Conservation (phyloP, 53 echinoderm and acorn worm species). For the Patiria pectinifera region DNA sequence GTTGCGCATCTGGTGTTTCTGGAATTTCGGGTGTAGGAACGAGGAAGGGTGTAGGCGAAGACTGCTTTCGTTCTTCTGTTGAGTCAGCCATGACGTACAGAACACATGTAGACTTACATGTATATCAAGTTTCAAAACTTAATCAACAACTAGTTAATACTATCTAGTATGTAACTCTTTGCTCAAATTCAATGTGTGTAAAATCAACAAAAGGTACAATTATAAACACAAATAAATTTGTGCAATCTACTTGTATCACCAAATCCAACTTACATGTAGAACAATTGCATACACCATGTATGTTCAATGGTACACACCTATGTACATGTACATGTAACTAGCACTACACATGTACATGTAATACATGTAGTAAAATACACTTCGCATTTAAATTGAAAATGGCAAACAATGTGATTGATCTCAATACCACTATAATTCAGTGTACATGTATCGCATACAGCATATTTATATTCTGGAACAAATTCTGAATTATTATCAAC, state of each 20-base stretch:
- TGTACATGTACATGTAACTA: too few species aligned
- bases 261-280: too few species aligned
- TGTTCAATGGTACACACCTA: constrained; percentile 5
- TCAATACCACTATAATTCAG: too few species aligned
- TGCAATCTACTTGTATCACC: too few species aligned
- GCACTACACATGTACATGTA: neutral
- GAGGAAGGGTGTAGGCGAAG: neutral
- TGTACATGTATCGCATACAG: too few species aligned
- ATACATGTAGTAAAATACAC: too few species aligned
- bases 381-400: too few species aligned
- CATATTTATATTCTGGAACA: too few species aligned
- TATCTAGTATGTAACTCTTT: neutral
- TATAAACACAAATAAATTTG: neutral
- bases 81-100: neutral
- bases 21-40: neutral
- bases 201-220: neutral
- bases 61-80: neutral
- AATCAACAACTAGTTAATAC: neutral
- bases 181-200: neutral
- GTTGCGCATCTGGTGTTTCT: neutral
- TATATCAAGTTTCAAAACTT: neutral
- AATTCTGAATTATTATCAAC: too few species aligned
- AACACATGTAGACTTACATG: neutral
- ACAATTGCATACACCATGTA: too few species aligned
- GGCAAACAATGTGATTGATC: too few species aligned